phyloP scores from a whole-genome alignment of 2,888 invertebrate species.

The Sicus ferrugineus region DNA sequence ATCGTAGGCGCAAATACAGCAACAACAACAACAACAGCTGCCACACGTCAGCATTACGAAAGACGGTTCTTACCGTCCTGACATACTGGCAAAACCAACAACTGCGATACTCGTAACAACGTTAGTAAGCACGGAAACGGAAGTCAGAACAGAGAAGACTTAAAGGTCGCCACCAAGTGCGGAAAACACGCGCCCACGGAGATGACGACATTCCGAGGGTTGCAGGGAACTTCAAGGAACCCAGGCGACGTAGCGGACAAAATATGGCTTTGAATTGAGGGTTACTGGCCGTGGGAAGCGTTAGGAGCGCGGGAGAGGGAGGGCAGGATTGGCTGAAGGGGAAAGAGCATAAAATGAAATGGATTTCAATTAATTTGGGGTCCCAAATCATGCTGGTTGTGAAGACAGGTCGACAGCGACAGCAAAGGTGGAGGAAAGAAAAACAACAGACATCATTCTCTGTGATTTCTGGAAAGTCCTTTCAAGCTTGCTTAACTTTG shows the following conservation, averaged over 20 bases:
- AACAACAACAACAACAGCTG: conserved; percentile 27
- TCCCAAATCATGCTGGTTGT: too few species aligned
- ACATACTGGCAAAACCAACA: conserved; percentile 7
- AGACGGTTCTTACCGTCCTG: too few species aligned
- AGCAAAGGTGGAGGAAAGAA: background rate
- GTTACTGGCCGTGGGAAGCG: background rate
- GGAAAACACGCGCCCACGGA: conserved; percentile 10
- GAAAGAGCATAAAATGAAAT: background rate
- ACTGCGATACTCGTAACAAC: conserved; percentile 32
- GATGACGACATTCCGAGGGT: conserved; percentile 10
- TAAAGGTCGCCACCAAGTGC: background rate
- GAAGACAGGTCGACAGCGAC: background rate
- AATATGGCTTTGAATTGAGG: conserved; percentile 55
- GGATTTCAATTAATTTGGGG: too few species aligned
- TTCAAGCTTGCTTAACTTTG: too few species aligned
- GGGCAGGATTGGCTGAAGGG: background rate
- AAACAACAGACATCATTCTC: background rate
- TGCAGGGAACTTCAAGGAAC: background rate
- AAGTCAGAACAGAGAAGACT: conserved; percentile 22
- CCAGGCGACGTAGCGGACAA: conserved; percentile 43
- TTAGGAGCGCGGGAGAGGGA: background rate
- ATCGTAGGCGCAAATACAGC: conserved; percentile 20
- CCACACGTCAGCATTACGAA: too few species aligned
- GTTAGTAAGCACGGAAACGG: conserved; percentile 29
- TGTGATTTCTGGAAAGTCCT: too few species aligned